Evolutionary conservation across 2,797 vertebrate species (phyloP).

Genomic region (Crypturellus tataupa): DNA sequence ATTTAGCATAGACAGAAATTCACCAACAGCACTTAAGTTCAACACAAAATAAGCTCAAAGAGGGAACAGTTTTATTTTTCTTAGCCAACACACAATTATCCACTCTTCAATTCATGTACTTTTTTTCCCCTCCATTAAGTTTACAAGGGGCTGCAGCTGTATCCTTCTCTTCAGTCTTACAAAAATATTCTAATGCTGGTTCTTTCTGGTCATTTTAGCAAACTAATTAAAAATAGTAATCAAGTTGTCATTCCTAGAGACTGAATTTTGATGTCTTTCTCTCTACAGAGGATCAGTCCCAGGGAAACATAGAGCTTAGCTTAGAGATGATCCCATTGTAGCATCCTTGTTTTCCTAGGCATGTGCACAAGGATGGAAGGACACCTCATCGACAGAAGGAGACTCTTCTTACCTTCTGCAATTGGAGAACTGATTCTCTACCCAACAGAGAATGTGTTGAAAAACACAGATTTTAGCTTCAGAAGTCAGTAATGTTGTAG

Average conservation of each 20-base stretch:
- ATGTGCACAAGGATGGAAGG: not conserved
- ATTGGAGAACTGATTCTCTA: not conserved
- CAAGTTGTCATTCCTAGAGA: not conserved
- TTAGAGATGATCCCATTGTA: too few species aligned
- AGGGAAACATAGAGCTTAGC: not conserved
- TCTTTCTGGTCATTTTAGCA: constrained; percentile 8
- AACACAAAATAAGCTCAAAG: constrained; percentile 9
- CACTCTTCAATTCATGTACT: not conserved
- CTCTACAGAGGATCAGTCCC: accelerated
- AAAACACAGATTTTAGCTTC: not conserved
- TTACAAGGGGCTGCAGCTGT: constrained; percentile 40
- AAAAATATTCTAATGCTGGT: not conserved
- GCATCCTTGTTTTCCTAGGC: not conserved
- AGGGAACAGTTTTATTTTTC: constrained; percentile 19
- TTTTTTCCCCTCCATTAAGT: constrained; percentile 20
- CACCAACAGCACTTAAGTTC: not conserved
- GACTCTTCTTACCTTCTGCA: accelerated
- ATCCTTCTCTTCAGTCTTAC: not conserved
- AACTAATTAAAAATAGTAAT: not conserved
- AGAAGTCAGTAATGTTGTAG: not conserved
- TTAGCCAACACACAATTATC: constrained; percentile 61
- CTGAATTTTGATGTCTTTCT: not conserved
- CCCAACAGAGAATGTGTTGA: not conserved
- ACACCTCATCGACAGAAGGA: not conserved
- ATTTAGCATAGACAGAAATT: not conserved